Evolutionary conservation across 2,888 invertebrate genomes (phyloP).

Genomic region (Neocrepidodera transversa): DNA sequence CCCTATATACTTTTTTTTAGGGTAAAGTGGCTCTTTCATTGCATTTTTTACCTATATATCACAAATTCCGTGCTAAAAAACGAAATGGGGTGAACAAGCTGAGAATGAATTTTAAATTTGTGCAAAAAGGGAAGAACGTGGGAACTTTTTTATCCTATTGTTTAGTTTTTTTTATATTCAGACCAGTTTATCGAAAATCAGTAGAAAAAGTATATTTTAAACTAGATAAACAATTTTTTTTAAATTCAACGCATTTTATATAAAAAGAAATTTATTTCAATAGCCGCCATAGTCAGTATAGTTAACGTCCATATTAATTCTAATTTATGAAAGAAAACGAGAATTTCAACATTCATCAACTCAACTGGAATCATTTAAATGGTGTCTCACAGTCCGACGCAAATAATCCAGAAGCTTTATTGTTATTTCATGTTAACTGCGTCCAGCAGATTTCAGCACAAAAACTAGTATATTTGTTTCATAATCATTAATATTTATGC

Average conservation of each 20-base stretch:
- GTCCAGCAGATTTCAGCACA: constrained; percentile 17
- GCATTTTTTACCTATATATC: constrained; percentile 55
- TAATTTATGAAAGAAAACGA: constrained; percentile 41
- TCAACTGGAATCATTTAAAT: constrained; percentile 29
- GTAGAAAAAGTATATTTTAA: too few relatives aligned
- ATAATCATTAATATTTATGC: constrained; percentile 38
- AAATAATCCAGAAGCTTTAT: constrained; percentile 36
- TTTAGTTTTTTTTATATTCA: constrained; percentile 15
- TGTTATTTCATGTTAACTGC: constrained; percentile 37
- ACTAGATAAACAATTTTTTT: too few relatives aligned
- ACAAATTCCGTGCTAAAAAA: constrained; percentile 43
- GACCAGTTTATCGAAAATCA: background rate
- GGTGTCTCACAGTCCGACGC: constrained; percentile 26
- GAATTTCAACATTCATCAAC: constrained; percentile 43
- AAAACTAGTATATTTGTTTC: constrained; percentile 33
- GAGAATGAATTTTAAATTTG: constrained; percentile 52
- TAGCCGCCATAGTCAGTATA: constrained; percentile 31
- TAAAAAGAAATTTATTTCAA: constrained; percentile 39
- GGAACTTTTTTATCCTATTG: constrained; percentile 41
- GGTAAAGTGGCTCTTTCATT: constrained; percentile 54
- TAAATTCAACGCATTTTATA: constrained; percentile 9
- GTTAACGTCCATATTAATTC: constrained; percentile 38
- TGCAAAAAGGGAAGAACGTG: constrained; percentile 45
- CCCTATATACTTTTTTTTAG: constrained; percentile 51
- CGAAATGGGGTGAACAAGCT: constrained; percentile 50